Conservation (phyloP, 2,888 invertebrate species). For the Heliconius charithonia region DNA sequence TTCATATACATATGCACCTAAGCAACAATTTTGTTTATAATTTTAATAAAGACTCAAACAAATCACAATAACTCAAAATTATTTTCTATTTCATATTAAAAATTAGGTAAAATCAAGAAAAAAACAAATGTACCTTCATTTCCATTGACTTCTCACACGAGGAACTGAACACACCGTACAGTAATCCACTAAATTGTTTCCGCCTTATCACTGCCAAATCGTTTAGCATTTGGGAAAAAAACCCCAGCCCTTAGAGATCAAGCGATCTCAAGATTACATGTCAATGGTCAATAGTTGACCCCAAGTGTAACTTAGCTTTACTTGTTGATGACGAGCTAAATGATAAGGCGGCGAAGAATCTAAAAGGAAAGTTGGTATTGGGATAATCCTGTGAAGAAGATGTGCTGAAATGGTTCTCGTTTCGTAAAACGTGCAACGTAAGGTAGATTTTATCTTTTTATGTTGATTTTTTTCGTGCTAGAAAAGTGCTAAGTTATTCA, state of each 20-base stretch:
- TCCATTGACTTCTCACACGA: not conserved
- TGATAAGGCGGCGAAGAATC: conserved; percentile 12
- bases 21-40: too few relatives aligned
- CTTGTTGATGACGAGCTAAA: conserved; percentile 44
- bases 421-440: not conserved
- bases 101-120: not conserved
- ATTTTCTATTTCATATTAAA: not conserved
- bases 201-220: conserved; percentile 41
- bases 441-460: not conserved
- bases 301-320: conserved; percentile 38
- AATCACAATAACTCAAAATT: too few relatives aligned
- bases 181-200: conserved; percentile 43
- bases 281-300: conserved; percentile 57
- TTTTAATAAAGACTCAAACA: too few relatives aligned
- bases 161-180: conserved; percentile 9
- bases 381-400: not conserved
- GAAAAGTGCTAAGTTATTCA: not conserved
- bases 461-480: not conserved
- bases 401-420: not conserved
- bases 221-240: conserved; percentile 31
- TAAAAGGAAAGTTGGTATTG: not conserved
- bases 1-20: too few relatives aligned
- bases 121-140: not conserved
- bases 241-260: conserved; percentile 48
- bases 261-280: conserved; percentile 53